Base-by-base conservation (phyloP, 2,888 invertebrate species). In the Chrysolina americana region DNA sequence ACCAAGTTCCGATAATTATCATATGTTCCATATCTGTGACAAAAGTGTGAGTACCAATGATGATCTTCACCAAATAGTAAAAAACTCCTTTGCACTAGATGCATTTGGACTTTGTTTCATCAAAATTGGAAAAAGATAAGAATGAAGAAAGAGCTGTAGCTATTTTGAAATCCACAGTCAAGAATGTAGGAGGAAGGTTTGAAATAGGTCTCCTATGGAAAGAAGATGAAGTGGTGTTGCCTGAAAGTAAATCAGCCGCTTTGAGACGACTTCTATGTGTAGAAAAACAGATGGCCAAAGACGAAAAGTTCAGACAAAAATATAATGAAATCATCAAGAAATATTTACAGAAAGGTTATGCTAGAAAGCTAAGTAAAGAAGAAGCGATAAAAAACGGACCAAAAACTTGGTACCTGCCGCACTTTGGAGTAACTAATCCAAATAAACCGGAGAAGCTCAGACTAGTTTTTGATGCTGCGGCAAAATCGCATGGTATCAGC, bases 391-490 rank as follows among this genome's bases (percentile, higher is more conserved):
- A 13, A 13, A 44, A 44, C 2, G 44, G 44, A 13, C 8, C 44
- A 4, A 17, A 21, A 9, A n/a, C 21, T n/a, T 53, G 53, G 53
- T 53, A 53, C 21, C 21, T 53, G 9, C 53, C 53, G 13, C 53
- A 1, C 17, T 53, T 53, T 53, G 53, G 19, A 17, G 21, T 21
- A 13, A 44, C 11, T 44, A 44, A 44, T 53, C 53, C 53, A 9
- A 53, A n/a, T 15, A 53, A 53, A 21, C 53, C 53, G 10, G 17
- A 15, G 2, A 53, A 53, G 9, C 8, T 17, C 8, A 53, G 53
- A 19, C 15, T 53, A 17, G 53, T 53, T 21, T 53, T 53, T 15
- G 53, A 53, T 21, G 53, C 53, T 53, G 53, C 53, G 10, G n/a
- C 53, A 9, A 53, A 53, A 19, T 28, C 28, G 28, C 28, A 28